Conservation (phyloP, 2,797 vertebrate species). For the Trachurus trachurus region DNA sequence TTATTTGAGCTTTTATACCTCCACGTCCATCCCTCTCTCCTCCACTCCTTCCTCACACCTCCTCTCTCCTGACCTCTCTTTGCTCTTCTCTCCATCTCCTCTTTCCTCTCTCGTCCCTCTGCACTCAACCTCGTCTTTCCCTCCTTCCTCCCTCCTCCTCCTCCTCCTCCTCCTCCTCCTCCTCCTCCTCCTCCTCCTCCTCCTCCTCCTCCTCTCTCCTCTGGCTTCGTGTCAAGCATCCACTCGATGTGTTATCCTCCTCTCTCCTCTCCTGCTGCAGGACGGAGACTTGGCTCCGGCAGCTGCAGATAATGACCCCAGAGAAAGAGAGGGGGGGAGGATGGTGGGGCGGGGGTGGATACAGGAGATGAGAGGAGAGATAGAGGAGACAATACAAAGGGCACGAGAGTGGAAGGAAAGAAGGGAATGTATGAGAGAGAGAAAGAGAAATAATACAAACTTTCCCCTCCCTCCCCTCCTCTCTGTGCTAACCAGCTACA, state of each 20-base stretch:
- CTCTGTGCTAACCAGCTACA: constrained; percentile 46
- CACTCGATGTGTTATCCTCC: constrained; percentile 44
- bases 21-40: neutral
- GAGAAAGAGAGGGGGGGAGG: constrained; percentile 6
- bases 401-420: neutral
- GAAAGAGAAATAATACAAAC: constrained; percentile 42
- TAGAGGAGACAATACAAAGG: constrained; percentile 26
- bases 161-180: constrained; percentile 15
- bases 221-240: constrained; percentile 54
- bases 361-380: neutral
- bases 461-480: constrained; percentile 26
- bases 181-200: constrained; percentile 2
- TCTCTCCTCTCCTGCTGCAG: constrained; percentile 47
- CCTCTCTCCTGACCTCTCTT: constrained; percentile 25
- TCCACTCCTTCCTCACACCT: neutral
- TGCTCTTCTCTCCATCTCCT: neutral
- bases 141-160: constrained; percentile 1
- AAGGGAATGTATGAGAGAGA: constrained; percentile 13
- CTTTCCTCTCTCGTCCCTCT: constrained; percentile 8
- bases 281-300: constrained; percentile 61
- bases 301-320: constrained; percentile 60
- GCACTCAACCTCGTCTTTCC: constrained; percentile 8
- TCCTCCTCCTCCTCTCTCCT: constrained; percentile 7
- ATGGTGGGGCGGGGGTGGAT: neutral
- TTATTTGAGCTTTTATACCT: neutral